phyloP scores from a whole-genome alignment of 1,140 invertebrate genomes.

The Carposina sasakii region DNA sequence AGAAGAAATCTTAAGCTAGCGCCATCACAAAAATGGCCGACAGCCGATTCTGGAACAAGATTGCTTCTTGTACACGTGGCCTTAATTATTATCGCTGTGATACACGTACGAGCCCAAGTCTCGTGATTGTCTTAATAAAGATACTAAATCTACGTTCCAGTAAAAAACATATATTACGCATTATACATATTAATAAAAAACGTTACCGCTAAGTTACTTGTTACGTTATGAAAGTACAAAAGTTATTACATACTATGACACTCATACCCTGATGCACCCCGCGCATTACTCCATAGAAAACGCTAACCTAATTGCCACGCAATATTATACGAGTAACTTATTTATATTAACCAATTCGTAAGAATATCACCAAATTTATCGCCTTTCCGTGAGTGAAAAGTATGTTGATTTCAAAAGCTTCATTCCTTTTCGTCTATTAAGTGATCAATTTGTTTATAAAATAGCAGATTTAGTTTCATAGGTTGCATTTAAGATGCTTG shows the following conservation, averaged over 20 bases:
- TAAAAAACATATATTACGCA: conserved; percentile 68
- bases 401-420: no score
- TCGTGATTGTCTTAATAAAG: conserved; percentile 63
- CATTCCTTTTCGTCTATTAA: no score
- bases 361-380: conserved; percentile 68
- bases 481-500: no score
- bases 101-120: conserved; percentile 58
- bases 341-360: conserved; percentile 70
- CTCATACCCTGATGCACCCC: conserved; percentile 73
- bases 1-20: conserved; percentile 39
- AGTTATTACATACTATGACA: conserved; percentile 69
- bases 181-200: conserved; percentile 64
- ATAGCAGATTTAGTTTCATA: no score
- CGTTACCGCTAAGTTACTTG: conserved; percentile 62
- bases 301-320: conserved; percentile 65
- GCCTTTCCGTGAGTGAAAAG: no score
- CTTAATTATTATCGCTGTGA: conserved; percentile 68
- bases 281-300: conserved; percentile 58
- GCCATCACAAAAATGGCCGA: conserved; percentile 10
- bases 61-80: conserved; percentile 45
- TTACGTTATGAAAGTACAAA: conserved; percentile 70
- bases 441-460: no score
- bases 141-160: conserved; percentile 67
- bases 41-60: conserved; percentile 25
- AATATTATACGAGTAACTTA: no score